A percentile compares a stretch with the other conserved stretches of the same genome.
Evolutionary conservation across 2,113 vertebrate genomes (phyloP).

Genomic region (Columba janthina): DNA sequence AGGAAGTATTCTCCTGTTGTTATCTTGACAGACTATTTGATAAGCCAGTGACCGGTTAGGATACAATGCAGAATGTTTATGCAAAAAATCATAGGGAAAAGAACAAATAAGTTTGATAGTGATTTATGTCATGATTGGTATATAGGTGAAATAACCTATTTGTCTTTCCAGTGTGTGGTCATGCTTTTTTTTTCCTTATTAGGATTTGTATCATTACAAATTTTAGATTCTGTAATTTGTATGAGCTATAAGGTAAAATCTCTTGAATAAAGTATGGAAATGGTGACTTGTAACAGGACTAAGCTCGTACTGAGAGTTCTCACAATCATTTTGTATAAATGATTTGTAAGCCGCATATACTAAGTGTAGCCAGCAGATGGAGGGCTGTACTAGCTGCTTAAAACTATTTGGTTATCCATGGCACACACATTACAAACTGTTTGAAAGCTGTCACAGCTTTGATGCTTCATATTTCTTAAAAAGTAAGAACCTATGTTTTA

Average conservation of each 20-base stretch:
- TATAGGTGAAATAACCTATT: not conserved
- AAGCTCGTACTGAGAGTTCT: not conserved
- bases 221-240: not conserved
- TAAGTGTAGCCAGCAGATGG: not conserved
- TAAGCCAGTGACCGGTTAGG: not conserved
- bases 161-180: rapidly evolving
- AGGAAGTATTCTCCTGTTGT: not conserved
- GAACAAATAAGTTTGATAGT: not conserved
- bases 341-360: not conserved
- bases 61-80: not conserved
- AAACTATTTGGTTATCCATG: rapidly evolving
- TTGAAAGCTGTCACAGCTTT: rapidly evolving
- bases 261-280: rapidly evolving
- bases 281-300: too few relatives aligned
- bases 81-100: not conserved
- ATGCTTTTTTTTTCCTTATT: not conserved
- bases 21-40: not conserved
- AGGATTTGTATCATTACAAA: not conserved
- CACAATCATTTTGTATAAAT: rapidly evolving
- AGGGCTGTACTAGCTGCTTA: not conserved
- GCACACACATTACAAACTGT: rapidly evolving
- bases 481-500: not conserved
- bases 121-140: not conserved
- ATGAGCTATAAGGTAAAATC: not conserved
- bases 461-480: rapidly evolving